Evolutionary conservation across 2,888 invertebrate species (phyloP).

Genomic region (Drosophila atripex): DNA sequence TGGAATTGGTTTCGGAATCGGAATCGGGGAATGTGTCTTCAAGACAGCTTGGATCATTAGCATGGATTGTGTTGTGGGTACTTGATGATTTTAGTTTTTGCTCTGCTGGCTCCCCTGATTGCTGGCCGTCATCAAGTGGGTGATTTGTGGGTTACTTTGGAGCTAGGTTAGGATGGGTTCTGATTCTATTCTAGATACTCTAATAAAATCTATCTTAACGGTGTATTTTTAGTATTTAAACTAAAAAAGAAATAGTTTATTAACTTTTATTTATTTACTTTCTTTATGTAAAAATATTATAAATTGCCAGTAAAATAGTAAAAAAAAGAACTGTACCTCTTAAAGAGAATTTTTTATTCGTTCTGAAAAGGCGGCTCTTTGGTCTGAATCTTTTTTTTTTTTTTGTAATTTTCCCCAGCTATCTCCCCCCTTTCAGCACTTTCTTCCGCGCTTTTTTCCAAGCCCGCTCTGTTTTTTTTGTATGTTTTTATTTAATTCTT

Average conservation of each 20-base stretch:
- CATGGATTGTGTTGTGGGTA: conserved; percentile 28
- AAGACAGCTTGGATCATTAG: conserved; percentile 32
- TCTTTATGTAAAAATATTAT: too few relatives aligned
- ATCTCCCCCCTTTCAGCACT: conserved; percentile 24
- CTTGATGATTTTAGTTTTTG: conserved; percentile 33
- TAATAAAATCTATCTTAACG: background rate
- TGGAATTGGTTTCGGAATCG: conserved; percentile 20
- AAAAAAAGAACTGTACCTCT: background rate
- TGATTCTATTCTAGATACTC: background rate
- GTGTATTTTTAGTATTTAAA: too few relatives aligned
- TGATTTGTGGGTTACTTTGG: background rate
- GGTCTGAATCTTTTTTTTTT: conserved; percentile 5
- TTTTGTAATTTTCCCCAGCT: conserved; percentile 7
- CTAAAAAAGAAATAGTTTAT: too few relatives aligned
- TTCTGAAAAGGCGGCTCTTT: background rate
- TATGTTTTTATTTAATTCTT: conserved; percentile 44
- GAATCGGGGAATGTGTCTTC: background rate
- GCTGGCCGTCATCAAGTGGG: conserved; percentile 2
- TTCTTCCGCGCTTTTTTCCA: conserved; percentile 11
- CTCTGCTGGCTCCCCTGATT: conserved; percentile 4
- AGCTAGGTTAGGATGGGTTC: background rate
- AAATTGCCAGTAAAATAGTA: too few relatives aligned
- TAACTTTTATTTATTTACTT: too few relatives aligned
- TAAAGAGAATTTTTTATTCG: conserved; percentile 23
- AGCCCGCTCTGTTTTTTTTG: background rate